Evolutionary conservation across 2,888 invertebrate genomes (phyloP).

Genomic region (Xylota sylvarum): DNA sequence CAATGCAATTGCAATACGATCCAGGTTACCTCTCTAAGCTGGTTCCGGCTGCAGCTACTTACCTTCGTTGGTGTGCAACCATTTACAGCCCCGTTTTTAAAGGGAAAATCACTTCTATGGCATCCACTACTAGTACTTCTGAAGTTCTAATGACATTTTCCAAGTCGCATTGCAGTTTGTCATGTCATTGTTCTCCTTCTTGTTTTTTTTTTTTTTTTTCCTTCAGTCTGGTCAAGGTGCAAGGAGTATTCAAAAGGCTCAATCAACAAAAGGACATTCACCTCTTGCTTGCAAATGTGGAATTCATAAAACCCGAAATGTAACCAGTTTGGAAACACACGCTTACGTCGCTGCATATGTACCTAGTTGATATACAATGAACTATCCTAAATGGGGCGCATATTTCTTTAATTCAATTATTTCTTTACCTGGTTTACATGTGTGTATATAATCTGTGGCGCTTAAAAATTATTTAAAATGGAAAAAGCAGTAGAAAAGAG

Average conservation of each 20-base stretch:
- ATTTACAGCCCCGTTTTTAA: slow-evolving; percentile 51
- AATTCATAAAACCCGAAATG: not conserved
- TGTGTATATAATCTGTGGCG: slow-evolving; percentile 63
- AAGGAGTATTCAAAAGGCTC: slow-evolving; percentile 36
- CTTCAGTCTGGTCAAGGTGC: slow-evolving; percentile 23
- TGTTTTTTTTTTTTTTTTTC: not conserved
- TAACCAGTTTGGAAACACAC: slow-evolving; percentile 14
- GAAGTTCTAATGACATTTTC: slow-evolving; percentile 66
- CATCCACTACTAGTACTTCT: slow-evolving; percentile 54
- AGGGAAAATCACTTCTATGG: slow-evolving; percentile 71
- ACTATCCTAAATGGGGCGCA: slow-evolving; percentile 40
- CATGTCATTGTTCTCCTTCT: slow-evolving; percentile 20
- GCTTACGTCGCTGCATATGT: not conserved
- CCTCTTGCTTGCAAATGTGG: slow-evolving; percentile 16
- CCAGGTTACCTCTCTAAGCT: slow-evolving; percentile 68
- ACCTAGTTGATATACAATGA: not conserved
- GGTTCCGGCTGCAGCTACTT: slow-evolving; percentile 48
- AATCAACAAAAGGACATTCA: slow-evolving; percentile 54
- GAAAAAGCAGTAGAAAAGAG: not conserved
- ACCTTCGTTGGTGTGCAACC: slow-evolving; percentile 46
- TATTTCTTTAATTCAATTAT: slow-evolving; percentile 74
- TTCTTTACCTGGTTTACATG: slow-evolving; percentile 38
- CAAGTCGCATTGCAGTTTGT: slow-evolving; percentile 52
- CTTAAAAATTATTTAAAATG: slow-evolving; percentile 59
- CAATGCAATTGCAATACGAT: slow-evolving; percentile 73